Percentiles rank a stretch among this genome's conserved stretches.
Evolutionary conservation across 2,113 vertebrate genomes (phyloP).

Genomic region (Eleginops maclovinus): DNA sequence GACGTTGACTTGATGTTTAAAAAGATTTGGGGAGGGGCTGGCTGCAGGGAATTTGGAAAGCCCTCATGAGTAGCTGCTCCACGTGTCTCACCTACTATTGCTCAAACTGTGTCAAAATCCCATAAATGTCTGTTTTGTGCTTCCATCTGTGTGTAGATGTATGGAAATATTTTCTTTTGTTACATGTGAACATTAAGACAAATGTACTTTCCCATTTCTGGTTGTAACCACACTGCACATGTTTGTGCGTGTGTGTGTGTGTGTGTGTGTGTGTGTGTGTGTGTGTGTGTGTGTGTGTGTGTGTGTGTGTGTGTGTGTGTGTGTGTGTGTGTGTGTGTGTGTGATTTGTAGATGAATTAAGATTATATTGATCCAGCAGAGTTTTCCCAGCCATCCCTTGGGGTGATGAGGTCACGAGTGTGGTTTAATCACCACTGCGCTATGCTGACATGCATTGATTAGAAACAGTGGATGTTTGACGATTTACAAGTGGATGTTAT

Average conservation of each 20-base stretch:
- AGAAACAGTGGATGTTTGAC: slow-evolving; percentile 41
- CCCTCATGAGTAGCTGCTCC: slow-evolving; percentile 46
- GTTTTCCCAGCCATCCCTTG: slow-evolving; percentile 48
- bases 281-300: slow-evolving; percentile 10
- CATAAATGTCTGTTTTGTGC: slow-evolving; percentile 4
- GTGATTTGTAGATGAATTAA: slow-evolving; percentile 65
- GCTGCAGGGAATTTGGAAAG: slow-evolving; percentile 35
- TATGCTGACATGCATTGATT: slow-evolving; percentile 50
- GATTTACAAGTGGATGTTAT: not conserved
- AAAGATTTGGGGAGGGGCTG: slow-evolving; percentile 46
- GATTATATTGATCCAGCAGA: slow-evolving; percentile 53
- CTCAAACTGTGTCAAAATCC: slow-evolving; percentile 11
- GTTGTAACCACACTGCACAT: not conserved
- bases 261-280: slow-evolving; percentile 9
- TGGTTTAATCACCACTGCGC: slow-evolving; percentile 52
- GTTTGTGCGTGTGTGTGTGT: slow-evolving; percentile 3
- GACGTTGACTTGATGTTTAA: slow-evolving; percentile 55
- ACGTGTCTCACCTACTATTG: slow-evolving; percentile 43
- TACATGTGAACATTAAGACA: slow-evolving; percentile 5
- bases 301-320: slow-evolving; percentile 7
- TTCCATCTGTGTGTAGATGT: slow-evolving; percentile 13
- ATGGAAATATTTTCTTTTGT: not conserved
- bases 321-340: slow-evolving; percentile 10
- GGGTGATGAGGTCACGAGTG: slow-evolving; percentile 59
- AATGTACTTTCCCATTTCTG: slow-evolving; percentile 10